A percentile compares a stretch with the other conserved stretches of the same genome.
Evolutionary conservation across 2,113 vertebrate genomes (phyloP).

Genomic region (Eulemur macaco): DNA sequence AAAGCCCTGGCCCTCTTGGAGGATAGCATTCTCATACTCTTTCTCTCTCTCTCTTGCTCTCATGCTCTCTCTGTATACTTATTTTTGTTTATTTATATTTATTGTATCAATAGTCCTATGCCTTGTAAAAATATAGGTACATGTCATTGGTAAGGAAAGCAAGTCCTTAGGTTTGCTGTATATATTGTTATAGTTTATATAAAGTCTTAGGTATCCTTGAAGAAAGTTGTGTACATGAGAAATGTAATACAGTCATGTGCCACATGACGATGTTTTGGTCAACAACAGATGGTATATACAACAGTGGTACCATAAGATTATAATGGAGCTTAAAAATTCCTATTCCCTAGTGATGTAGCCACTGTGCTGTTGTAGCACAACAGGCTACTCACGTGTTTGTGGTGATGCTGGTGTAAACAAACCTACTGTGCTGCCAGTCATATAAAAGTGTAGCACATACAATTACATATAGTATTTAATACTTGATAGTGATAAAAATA

Average conservation of each 20-base stretch:
- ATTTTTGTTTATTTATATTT: slow-evolving; percentile 28
- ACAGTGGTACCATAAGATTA: not conserved
- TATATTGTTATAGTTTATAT: not conserved
- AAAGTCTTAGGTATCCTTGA: slow-evolving; percentile 2
- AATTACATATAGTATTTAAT: not conserved
- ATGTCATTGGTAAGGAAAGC: not conserved
- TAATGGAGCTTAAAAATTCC: not conserved
- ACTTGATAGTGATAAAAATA: not conserved
- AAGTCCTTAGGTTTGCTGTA: not conserved
- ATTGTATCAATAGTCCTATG: not conserved
- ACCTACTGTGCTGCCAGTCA: not conserved
- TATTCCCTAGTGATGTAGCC: not conserved
- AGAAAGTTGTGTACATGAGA: not conserved
- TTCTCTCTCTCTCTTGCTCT: not conserved
- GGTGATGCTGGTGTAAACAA: not conserved
- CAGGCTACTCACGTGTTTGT: not conserved
- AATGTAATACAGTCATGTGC: not conserved
- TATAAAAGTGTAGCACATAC: not conserved
- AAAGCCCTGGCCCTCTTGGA: not conserved
- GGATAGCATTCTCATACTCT: not conserved
- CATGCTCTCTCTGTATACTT: not conserved
- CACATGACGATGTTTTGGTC: not conserved
- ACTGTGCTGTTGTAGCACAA: not conserved
- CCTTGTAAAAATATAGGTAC: slow-evolving; percentile 38
- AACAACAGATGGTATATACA: not conserved